phyloP scores from a whole-genome alignment of 2,888 invertebrate genomes.

The Andrena praecox region DNA sequence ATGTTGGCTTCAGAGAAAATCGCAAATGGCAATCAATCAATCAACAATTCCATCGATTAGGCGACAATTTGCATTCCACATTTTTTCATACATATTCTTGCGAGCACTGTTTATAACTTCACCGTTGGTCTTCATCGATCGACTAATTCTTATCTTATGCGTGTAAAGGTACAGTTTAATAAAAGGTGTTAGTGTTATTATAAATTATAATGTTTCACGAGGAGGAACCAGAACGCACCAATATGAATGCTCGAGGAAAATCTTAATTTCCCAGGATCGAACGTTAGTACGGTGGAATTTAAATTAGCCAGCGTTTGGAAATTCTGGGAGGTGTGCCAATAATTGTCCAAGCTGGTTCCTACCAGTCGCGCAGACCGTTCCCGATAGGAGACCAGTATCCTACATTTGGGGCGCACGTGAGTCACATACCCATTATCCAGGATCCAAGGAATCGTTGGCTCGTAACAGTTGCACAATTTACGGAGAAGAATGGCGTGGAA shows the following conservation, averaged over 20 bases:
- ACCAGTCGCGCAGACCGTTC: constrained; percentile 31
- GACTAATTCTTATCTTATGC: too few species aligned
- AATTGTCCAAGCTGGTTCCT: constrained; percentile 55
- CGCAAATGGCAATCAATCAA: too few species aligned
- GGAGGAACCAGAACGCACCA: too few species aligned
- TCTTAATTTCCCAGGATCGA: constrained; percentile 28
- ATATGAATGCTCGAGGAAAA: background rate
- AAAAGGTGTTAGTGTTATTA: too few species aligned
- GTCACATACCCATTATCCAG: constrained; percentile 62
- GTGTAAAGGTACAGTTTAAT: too few species aligned
- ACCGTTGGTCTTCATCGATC: too few species aligned
- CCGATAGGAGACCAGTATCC: constrained; percentile 60
- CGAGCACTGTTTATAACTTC: too few species aligned
- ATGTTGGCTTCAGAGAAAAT: too few species aligned
- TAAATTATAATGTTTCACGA: too few species aligned
- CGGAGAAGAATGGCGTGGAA: constrained; percentile 54
- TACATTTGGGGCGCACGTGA: constrained; percentile 70
- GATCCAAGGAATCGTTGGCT: constrained; percentile 61
- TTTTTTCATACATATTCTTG: background rate
- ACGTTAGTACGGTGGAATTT: constrained; percentile 32
- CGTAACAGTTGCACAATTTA: constrained; percentile 67
- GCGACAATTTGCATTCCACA: background rate
- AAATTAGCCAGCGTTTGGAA: constrained; percentile 36
- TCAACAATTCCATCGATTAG: background rate
- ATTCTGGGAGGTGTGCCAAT: constrained; percentile 57